phyloP scores from a whole-genome alignment of 2,113 vertebrate genomes.

The Anguilla japonica region DNA sequence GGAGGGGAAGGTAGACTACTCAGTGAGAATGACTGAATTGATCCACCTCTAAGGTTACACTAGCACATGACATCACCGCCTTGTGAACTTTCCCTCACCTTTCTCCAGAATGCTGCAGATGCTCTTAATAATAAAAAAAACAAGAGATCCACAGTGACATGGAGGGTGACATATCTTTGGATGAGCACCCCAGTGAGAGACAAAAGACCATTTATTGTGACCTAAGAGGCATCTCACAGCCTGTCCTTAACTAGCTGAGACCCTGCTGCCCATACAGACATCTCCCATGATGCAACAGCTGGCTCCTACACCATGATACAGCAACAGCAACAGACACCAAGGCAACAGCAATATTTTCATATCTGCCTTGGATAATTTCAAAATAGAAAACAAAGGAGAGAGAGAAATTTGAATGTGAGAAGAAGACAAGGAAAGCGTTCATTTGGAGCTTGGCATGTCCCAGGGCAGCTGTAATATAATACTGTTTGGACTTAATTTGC shows the following conservation, averaged over 20 bases:
- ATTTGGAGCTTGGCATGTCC: slow-evolving; percentile 36
- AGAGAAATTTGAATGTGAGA: not conserved
- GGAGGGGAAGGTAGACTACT: slow-evolving; percentile 32
- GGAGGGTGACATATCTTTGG: slow-evolving; percentile 45
- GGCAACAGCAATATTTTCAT: slow-evolving; percentile 52
- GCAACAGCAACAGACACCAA: slow-evolving; percentile 51
- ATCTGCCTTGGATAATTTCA: slow-evolving; percentile 41
- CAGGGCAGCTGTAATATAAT: slow-evolving; percentile 52
- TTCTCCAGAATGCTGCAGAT: slow-evolving; percentile 21
- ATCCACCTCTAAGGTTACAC: slow-evolving; percentile 47
- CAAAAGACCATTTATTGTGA: slow-evolving; percentile 51
- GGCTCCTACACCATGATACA: slow-evolving; percentile 34
- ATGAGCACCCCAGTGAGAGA: slow-evolving; percentile 44
- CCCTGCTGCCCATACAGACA: slow-evolving; percentile 51
- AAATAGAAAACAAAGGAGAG: slow-evolving; percentile 12
- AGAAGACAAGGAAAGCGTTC: slow-evolving; percentile 49
- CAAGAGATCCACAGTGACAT: slow-evolving; percentile 23
- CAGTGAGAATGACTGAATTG: slow-evolving; percentile 47
- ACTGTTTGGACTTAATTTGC: slow-evolving; percentile 47
- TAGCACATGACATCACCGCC: slow-evolving; percentile 44
- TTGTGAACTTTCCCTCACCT: slow-evolving; percentile 61
- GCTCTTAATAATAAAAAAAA: slow-evolving; percentile 34
- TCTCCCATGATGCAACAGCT: slow-evolving; percentile 48
- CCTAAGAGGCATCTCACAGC: slow-evolving; percentile 37
- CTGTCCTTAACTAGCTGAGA: slow-evolving; percentile 37